Conservation (phyloP, 2,797 vertebrate genomes). For the Arnoldichthys spilopterus region DNA sequence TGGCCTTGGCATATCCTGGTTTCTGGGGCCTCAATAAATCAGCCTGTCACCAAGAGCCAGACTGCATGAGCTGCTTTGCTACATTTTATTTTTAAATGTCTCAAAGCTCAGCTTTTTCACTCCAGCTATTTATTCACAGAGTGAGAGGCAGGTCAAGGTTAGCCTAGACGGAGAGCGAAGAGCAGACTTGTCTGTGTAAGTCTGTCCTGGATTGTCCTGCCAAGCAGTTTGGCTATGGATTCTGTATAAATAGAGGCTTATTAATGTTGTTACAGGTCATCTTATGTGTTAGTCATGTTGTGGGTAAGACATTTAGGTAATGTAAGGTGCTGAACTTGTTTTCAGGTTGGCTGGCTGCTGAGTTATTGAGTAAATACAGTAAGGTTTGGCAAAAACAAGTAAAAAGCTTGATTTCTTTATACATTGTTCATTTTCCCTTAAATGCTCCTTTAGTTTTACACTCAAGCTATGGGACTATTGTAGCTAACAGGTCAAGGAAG, state of each 20-base stretch:
- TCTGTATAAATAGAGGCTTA: not conserved
- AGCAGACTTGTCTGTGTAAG: constrained; percentile 6
- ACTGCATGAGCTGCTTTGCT: constrained; percentile 47
- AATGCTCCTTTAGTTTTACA: too few species aligned
- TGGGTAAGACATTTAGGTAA: not conserved
- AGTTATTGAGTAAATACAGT: not conserved
- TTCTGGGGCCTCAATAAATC: constrained; percentile 57
- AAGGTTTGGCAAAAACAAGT: not conserved
- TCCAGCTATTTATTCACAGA: constrained; percentile 32
- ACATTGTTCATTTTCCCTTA: not conserved
- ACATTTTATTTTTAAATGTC: constrained; percentile 53
- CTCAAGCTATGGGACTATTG: too few species aligned
- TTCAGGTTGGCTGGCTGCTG: not conserved
- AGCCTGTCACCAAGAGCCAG: constrained; percentile 48
- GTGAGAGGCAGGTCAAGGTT: constrained; percentile 52
- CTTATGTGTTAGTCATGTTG: not conserved
- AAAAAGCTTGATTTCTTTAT: too few species aligned
- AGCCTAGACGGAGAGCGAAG: not conserved
- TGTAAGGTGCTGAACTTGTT: not conserved
- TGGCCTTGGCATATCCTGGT: constrained; percentile 40
- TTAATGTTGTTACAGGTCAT: not conserved
- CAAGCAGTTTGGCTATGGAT: not conserved
- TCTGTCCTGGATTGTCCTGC: constrained; percentile 29
- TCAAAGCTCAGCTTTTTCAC: constrained; percentile 33
- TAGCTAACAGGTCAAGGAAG: too few species aligned